These are phyloP conservation scores for Teleiodes luculella DNA, from an alignment of 2,888 invertebrate species.

Conservation along the genomic window DNA sequence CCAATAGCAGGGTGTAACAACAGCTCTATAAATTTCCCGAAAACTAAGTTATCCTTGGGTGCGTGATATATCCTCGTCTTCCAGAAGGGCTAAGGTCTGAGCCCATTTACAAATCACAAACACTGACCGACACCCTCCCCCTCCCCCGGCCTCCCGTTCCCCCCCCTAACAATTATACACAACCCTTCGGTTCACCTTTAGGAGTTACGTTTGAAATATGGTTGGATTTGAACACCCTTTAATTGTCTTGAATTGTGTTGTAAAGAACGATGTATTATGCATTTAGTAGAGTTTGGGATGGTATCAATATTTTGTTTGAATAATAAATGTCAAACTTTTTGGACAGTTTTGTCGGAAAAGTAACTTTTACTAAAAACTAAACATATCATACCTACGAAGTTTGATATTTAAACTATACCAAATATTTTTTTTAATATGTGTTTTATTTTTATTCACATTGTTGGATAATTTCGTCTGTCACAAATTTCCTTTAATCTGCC, in stretches of 20 bases:
- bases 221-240: slow-evolving; percentile 55
- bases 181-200: slow-evolving; percentile 57
- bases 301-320: too few relatives aligned
- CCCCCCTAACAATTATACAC: slow-evolving; percentile 53
- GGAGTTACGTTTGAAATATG: slow-evolving; percentile 68
- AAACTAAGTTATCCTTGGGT: slow-evolving; percentile 71
- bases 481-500: too few relatives aligned
- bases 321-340: too few relatives aligned
- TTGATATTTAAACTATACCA: too few relatives aligned
- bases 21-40: slow-evolving; percentile 49
- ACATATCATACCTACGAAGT: too few relatives aligned
- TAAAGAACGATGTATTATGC: slow-evolving; percentile 20
- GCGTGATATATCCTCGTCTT: slow-evolving; percentile 77
- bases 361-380: too few relatives aligned
- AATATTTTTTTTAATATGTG: too few relatives aligned
- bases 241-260: slow-evolving; percentile 38
- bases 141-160: slow-evolving; percentile 23
- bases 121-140: slow-evolving; percentile 70
- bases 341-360: too few relatives aligned
- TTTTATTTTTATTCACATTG: too few relatives aligned
- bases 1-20: slow-evolving; percentile 15
- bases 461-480: too few relatives aligned
- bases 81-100: slow-evolving; percentile 76
- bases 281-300: slow-evolving; percentile 11
- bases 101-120: slow-evolving; percentile 79